Conservation (phyloP, 53 echinoderm and acorn worm species). For the Echinarachnius parma region DNA sequence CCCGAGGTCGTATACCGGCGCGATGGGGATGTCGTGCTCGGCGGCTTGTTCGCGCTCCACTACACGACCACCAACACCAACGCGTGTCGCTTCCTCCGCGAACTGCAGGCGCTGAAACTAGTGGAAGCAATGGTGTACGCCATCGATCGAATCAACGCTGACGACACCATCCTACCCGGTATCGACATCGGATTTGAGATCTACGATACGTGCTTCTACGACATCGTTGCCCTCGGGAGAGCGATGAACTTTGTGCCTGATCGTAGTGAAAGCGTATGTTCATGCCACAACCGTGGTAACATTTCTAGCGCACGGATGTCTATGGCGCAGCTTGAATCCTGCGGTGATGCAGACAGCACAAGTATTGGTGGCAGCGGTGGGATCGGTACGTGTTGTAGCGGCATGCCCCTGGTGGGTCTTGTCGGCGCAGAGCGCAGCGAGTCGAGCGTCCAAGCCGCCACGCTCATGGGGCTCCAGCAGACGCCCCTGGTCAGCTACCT, state of each 20-base stretch:
- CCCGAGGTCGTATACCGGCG: slow-evolving; percentile 60
- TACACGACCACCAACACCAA: slow-evolving; percentile 38
- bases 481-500: slow-evolving; percentile 88
- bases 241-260: slow-evolving; percentile 66
- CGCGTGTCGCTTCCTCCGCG: slow-evolving; percentile 52
- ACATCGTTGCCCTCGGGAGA: slow-evolving; percentile 63
- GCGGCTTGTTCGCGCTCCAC: slow-evolving; percentile 81
- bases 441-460: slow-evolving; percentile 76
- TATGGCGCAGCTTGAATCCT: neutral
- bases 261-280: slow-evolving; percentile 24
- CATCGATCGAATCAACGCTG: slow-evolving; percentile 64
- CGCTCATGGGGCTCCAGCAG: slow-evolving; percentile 64
- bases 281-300: slow-evolving; percentile 6
- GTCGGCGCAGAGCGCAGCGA: slow-evolving; percentile 80
- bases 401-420: slow-evolving; percentile 54
- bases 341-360: neutral
- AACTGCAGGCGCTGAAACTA: slow-evolving; percentile 60
- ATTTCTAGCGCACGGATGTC: neutral
- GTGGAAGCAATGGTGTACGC: slow-evolving; percentile 84
- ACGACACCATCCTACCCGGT: slow-evolving; percentile 49
- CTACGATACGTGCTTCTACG: slow-evolving; percentile 82
- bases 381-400: slow-evolving; percentile 18
- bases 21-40: slow-evolving; percentile 76
- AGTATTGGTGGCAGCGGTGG: slow-evolving; percentile 25
- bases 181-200: slow-evolving; percentile 78